These are phyloP conservation scores for Euleptes europaea DNA, from an alignment of 2,113 vertebrate species.

Conservation along the genomic window DNA sequence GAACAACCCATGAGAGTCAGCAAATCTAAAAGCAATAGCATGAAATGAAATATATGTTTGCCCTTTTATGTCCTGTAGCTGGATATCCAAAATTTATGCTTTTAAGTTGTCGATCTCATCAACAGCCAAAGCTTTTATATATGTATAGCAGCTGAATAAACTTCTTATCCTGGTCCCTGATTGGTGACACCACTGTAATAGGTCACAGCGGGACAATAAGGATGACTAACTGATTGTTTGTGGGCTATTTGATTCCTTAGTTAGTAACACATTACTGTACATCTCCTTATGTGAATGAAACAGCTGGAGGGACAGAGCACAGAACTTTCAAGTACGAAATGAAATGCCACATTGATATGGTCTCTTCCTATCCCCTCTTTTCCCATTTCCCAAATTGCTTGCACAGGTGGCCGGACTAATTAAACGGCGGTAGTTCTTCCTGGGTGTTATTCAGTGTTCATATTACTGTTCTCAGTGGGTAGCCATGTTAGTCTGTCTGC, in stretches of 20 bases:
- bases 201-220: constrained; percentile 40
- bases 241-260: constrained; percentile 23
- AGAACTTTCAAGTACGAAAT: constrained; percentile 19
- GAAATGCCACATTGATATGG: constrained; percentile 24
- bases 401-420: constrained; percentile 20
- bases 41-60: constrained; percentile 69
- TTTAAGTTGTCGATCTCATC: constrained; percentile 67
- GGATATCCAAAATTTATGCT: constrained; percentile 64
- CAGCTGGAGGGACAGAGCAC: not conserved
- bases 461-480: not conserved
- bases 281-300: constrained; percentile 14
- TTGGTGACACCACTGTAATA: constrained; percentile 48
- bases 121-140: constrained; percentile 52
- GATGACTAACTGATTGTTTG: constrained; percentile 39
- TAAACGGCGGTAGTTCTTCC: not conserved
- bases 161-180: constrained; percentile 23
- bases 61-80: constrained; percentile 55
- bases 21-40: constrained; percentile 70
- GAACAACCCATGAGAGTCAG: constrained; percentile 48
- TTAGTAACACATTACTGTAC: constrained; percentile 1
- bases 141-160: constrained; percentile 40
- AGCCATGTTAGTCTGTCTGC: too few relatives aligned
- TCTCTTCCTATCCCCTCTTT: constrained; percentile 18
- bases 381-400: constrained; percentile 30
- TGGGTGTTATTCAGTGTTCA: not conserved